These are phyloP conservation scores for Tubiluchus corallicola DNA, from an alignment of 2,888 invertebrate species.

Conservation along the genomic window DNA sequence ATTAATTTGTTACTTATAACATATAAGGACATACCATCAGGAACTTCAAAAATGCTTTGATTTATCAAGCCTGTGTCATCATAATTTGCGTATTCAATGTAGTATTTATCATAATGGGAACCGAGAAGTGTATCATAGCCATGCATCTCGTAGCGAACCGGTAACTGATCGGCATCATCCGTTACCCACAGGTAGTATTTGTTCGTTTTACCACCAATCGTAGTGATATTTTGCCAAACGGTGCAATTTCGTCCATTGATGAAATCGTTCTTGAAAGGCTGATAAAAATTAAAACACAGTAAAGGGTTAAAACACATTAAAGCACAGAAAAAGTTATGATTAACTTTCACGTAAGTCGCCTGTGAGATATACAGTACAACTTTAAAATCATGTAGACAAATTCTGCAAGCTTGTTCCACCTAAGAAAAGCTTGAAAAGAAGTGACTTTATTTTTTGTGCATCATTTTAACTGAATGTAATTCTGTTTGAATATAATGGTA, in stretches of 20 bases:
- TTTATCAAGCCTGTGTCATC: constrained; percentile 43
- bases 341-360: no score
- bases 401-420: no score
- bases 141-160: constrained; percentile 75
- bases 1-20: no score
- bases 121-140: constrained; percentile 80
- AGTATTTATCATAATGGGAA: constrained; percentile 88
- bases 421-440: no score
- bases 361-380: constrained; percentile 4
- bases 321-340: no score
- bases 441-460: no score
- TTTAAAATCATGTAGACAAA: background rate
- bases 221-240: constrained; percentile 53
- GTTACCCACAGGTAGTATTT: constrained; percentile 74
- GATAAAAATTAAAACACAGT: no score
- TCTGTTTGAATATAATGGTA: no score
- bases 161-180: constrained; percentile 18
- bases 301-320: no score
- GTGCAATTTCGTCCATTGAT: constrained; percentile 49
- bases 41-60: constrained; percentile 46
- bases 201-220: constrained; percentile 57
- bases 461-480: no score
- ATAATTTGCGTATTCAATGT: constrained; percentile 50
- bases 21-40: constrained; percentile 34
- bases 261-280: constrained; percentile 22